Percentiles rank a stretch among this genome's conserved stretches.
Evolutionary conservation across 2,113 vertebrate species (phyloP).

Genomic region (Myanophis thanlyinensis): DNA sequence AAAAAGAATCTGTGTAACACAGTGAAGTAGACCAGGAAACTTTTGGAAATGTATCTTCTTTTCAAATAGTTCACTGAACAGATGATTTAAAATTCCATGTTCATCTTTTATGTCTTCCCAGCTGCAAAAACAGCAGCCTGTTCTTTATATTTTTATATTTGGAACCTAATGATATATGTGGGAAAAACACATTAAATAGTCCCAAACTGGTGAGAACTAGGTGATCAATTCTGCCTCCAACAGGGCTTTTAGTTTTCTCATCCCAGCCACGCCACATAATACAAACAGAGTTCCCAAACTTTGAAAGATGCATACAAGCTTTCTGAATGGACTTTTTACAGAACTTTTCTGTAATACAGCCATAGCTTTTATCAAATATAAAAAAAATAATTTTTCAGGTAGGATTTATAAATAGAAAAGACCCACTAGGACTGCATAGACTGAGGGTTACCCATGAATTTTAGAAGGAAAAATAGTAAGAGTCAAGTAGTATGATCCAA

Average conservation of each 20-base stretch:
- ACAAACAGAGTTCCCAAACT: not conserved
- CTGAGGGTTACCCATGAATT: not conserved
- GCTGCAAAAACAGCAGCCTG: not conserved
- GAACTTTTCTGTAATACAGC: not conserved
- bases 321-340: not conserved
- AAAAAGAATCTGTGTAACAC: slow-evolving; percentile 49
- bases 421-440: not conserved
- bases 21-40: slow-evolving; percentile 31
- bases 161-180: not conserved
- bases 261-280: not conserved
- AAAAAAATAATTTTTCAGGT: not conserved
- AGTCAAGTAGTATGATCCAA: not conserved
- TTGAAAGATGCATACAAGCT: not conserved
- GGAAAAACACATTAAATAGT: not conserved
- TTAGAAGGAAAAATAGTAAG: not conserved
- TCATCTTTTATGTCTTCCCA: not conserved
- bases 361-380: not conserved
- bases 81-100: not conserved
- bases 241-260: not conserved
- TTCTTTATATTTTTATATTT: not conserved
- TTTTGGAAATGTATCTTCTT: slow-evolving; percentile 40
- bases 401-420: not conserved
- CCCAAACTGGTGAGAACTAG: not conserved
- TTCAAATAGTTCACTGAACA: slow-evolving; percentile 32
- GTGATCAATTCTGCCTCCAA: not conserved